A percentile compares a stretch with the other conserved stretches of the same genome.
Evolutionary conservation across 1,140 invertebrate species (phyloP).

Genomic region (Euglossa dilemma): DNA sequence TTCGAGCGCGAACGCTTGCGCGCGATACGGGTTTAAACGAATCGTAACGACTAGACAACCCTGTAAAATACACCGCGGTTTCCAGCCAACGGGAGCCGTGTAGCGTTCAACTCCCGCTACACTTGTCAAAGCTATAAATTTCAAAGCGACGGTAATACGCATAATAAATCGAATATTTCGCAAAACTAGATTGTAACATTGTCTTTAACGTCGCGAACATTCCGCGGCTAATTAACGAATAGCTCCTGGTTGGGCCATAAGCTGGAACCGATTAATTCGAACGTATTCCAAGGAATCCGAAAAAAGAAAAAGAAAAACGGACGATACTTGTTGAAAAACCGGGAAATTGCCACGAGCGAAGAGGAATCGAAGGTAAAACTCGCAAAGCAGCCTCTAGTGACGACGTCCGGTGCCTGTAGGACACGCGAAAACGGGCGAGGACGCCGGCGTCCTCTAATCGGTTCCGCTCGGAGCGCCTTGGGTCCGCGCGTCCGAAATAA

Average conservation of each 20-base stretch:
- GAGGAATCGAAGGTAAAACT: background rate
- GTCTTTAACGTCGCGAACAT: slow-evolving; percentile 20
- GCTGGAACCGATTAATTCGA: too few species aligned
- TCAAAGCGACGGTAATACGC: slow-evolving; percentile 59
- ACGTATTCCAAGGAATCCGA: too few species aligned
- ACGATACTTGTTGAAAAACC: background rate
- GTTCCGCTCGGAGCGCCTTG: background rate
- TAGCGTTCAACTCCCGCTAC: slow-evolving; percentile 28
- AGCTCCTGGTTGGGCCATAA: background rate
- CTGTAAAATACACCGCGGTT: slow-evolving; percentile 6
- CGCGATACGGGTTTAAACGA: slow-evolving; percentile 22
- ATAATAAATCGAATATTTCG: slow-evolving; percentile 52
- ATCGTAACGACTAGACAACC: slow-evolving; percentile 39
- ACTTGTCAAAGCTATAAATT: slow-evolving; percentile 54
- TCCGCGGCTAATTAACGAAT: slow-evolving; percentile 37
- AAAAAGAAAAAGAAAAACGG: too few species aligned
- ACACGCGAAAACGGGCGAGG: background rate
- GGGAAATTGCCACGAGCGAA: background rate
- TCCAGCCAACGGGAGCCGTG: slow-evolving; percentile 9
- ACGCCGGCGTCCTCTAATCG: background rate
- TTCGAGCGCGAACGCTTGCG: background rate
- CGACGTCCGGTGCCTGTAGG: background rate
- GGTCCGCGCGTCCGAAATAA: background rate
- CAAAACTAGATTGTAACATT: slow-evolving; percentile 31
- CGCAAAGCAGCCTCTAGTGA: too few species aligned